phyloP scores from a whole-genome alignment of 2,888 invertebrate species.

The Orthonevra nobilis region DNA sequence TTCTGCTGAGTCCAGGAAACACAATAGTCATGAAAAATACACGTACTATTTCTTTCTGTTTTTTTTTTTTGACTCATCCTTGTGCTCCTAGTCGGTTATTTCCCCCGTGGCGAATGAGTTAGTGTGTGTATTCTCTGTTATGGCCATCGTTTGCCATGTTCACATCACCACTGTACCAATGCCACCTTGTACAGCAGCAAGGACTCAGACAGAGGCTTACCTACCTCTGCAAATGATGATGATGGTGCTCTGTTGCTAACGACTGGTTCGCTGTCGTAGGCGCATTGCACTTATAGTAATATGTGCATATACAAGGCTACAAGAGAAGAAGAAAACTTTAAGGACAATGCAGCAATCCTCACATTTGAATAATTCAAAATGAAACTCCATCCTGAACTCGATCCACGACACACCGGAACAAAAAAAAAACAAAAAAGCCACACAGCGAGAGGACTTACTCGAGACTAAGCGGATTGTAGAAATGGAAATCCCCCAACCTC shows the following conservation, averaged over 20 bases:
- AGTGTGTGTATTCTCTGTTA: conserved; percentile 55
- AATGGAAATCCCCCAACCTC: conserved; percentile 33
- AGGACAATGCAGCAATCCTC: conserved; percentile 55
- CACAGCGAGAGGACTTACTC: conserved; percentile 11
- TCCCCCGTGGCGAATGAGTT: conserved; percentile 32
- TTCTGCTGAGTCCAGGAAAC: conserved; percentile 37
- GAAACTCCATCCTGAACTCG: conserved; percentile 47
- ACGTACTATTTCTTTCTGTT: no score
- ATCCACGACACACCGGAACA: no score
- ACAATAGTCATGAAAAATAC: conserved; percentile 37
- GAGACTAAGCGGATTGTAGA: conserved; percentile 53
- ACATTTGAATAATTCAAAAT: conserved; percentile 55
- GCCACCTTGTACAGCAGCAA: conserved; percentile 57
- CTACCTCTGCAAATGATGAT: conserved; percentile 41
- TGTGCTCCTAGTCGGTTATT: conserved; percentile 12
- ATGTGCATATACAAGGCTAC: conserved; percentile 47
- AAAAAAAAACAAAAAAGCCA: conserved; percentile 14
- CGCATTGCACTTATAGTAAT: conserved; percentile 54
- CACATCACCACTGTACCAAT: conserved; percentile 12
- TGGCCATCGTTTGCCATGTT: conserved; percentile 62
- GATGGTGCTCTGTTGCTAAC: conserved; percentile 17
- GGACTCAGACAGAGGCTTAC: conserved; percentile 53
- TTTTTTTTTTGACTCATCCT: conserved; percentile 27
- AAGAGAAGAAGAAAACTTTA: conserved; percentile 44
- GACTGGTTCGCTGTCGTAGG: conserved; percentile 48